Percentiles rank a stretch among this genome's conserved stretches.
Evolutionary conservation across 2,113 vertebrate species (phyloP).

Genomic region (Connochaetes taurinus): DNA sequence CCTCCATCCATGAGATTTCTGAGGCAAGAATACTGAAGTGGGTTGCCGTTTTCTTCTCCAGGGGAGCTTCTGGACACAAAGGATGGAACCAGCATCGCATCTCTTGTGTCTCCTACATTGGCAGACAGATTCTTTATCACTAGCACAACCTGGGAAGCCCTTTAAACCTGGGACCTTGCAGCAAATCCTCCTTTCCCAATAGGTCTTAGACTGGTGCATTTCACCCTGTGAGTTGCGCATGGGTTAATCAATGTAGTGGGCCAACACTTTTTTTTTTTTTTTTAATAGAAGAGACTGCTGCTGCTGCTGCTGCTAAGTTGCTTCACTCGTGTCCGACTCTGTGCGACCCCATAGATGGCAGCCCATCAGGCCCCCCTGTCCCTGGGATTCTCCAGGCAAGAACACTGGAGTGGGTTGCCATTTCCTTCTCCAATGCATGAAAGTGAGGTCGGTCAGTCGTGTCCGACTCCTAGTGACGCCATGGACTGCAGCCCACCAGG

Average conservation of each 20-base stretch:
- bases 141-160: background rate
- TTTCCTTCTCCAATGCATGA: too few relatives aligned
- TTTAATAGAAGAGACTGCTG: background rate
- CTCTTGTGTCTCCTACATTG: background rate
- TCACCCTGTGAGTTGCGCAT: background rate
- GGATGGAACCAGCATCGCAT: background rate
- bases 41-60: background rate
- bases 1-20: background rate
- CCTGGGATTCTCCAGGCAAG: too few relatives aligned
- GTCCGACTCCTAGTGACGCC: too few relatives aligned
- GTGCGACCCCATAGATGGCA: too few relatives aligned
- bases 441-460: too few relatives aligned
- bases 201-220: background rate
- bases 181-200: too few relatives aligned
- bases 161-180: background rate
- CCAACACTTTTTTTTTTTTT: background rate
- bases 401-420: too few relatives aligned
- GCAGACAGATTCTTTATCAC: background rate
- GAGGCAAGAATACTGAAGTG: background rate
- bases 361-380: fast-evolving
- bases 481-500: too few relatives aligned
- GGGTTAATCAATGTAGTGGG: background rate
- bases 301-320: too few relatives aligned
- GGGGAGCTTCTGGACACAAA: background rate
- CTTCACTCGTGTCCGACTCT: too few relatives aligned